Conservation (phyloP, 2,888 invertebrate genomes). For the Acronicta alni region DNA sequence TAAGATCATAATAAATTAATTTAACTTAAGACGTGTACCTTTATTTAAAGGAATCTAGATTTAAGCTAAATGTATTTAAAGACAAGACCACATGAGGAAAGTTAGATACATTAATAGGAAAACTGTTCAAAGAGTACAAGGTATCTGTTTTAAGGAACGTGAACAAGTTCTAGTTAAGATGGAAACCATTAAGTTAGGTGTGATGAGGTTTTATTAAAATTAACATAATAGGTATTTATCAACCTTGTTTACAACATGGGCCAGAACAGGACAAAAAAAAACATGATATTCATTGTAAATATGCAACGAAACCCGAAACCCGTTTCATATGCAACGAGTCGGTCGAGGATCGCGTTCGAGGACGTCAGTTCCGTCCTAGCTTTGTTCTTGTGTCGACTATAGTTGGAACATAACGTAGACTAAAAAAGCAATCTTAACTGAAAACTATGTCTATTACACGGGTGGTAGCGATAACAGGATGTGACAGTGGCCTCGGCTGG, state of each 20-base stretch:
- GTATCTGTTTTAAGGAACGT: too few relatives aligned
- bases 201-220: too few relatives aligned
- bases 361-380: conserved; percentile 67
- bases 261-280: conserved; percentile 63
- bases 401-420: conserved; percentile 12
- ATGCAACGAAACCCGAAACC: conserved; percentile 84
- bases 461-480: conserved; percentile 94
- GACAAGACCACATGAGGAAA: too few relatives aligned
- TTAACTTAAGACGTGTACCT: too few relatives aligned
- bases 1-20: background rate
- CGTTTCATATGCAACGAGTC: conserved; percentile 79
- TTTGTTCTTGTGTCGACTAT: conserved; percentile 56
- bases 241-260: conserved; percentile 28
- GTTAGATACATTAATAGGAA: too few relatives aligned
- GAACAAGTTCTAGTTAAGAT: too few relatives aligned
- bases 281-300: conserved; percentile 83
- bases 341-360: conserved; percentile 59
- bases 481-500: conserved; percentile 96
- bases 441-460: conserved; percentile 68
- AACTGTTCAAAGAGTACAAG: too few relatives aligned
- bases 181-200: too few relatives aligned
- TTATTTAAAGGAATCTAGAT: too few relatives aligned
- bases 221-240: background rate
- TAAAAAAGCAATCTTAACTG: background rate
- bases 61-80: too few relatives aligned